Percentiles rank a stretch among this genome's conserved stretches.
These are phyloP conservation scores for Heliconius congener DNA, from an alignment of 1,140 invertebrate genomes.

Conservation along the genomic window DNA sequence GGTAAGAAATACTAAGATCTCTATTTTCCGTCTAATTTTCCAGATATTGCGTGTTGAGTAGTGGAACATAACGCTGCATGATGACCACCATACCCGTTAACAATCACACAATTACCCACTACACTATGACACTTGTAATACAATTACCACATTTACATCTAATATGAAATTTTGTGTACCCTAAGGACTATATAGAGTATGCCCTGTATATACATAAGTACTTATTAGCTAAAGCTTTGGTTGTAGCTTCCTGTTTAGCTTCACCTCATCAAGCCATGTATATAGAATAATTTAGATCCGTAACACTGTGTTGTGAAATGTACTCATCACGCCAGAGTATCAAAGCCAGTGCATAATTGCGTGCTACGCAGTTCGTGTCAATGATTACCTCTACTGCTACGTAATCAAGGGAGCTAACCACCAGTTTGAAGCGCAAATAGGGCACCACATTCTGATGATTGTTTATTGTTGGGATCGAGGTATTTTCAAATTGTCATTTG, in stretches of 20 bases:
- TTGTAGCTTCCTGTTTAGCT: background rate
- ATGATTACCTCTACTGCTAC: conserved; percentile 42
- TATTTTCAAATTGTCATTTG: background rate
- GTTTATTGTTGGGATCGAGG: background rate
- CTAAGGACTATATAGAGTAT: background rate
- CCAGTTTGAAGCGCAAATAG: conserved; percentile 30
- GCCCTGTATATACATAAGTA: background rate
- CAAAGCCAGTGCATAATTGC: conserved; percentile 42
- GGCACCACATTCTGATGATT: conserved; percentile 4
- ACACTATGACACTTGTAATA: too few species aligned
- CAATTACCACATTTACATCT: too few species aligned
- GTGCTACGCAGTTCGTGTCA: conserved; percentile 37
- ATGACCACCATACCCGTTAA: too few species aligned
- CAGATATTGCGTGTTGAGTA: too few species aligned
- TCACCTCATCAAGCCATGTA: conserved; percentile 1
- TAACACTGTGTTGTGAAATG: conserved; percentile 18
- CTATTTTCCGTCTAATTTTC: too few species aligned
- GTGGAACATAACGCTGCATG: too few species aligned
- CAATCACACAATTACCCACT: too few species aligned
- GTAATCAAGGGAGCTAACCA: conserved; percentile 40
- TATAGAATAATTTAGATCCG: conserved; percentile 10
- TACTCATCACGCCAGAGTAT: conserved; percentile 32
- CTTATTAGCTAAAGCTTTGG: background rate
- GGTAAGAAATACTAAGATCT: too few species aligned
- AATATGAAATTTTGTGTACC: too few species aligned